Evolutionary conservation across 2,797 vertebrate species (phyloP).

Genomic region (Falco naumanni): DNA sequence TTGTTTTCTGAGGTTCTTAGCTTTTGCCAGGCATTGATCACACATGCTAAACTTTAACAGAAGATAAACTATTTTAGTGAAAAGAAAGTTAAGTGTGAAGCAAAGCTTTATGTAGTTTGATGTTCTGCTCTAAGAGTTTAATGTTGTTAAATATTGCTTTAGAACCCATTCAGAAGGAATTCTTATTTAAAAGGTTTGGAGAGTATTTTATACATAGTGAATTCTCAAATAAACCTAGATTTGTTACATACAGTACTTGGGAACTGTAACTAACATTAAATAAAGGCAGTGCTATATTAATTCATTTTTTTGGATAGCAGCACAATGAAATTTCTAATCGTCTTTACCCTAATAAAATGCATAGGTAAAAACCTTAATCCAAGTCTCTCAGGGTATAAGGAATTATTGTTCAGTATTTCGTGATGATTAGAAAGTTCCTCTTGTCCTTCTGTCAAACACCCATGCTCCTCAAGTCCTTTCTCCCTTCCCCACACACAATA

Average conservation of each 20-base stretch:
- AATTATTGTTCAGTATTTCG: neutral
- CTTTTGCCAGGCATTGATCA: neutral
- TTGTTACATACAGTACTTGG: neutral
- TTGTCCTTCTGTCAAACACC: neutral
- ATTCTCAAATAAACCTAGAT: neutral
- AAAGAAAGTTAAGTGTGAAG: neutral
- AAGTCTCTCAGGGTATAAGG: neutral
- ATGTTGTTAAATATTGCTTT: neutral
- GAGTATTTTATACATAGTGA: neutral
- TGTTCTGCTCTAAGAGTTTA: neutral
- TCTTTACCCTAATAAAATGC: neutral
- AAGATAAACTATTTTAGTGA: neutral
- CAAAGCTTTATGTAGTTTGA: neutral
- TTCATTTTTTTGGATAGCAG: neutral
- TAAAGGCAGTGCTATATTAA: neutral
- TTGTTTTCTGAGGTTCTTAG: neutral
- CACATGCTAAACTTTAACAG: neutral
- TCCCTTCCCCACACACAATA: accelerated
- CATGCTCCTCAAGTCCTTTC: neutral
- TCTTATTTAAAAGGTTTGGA: neutral
- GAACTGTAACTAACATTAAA: neutral
- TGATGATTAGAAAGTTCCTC: neutral
- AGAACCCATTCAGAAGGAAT: neutral
- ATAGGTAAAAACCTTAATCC: neutral
- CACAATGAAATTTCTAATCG: neutral